These are phyloP conservation scores for Gisinianus flammeolus DNA, from an alignment of 2,888 invertebrate species.

Conservation along the genomic window DNA sequence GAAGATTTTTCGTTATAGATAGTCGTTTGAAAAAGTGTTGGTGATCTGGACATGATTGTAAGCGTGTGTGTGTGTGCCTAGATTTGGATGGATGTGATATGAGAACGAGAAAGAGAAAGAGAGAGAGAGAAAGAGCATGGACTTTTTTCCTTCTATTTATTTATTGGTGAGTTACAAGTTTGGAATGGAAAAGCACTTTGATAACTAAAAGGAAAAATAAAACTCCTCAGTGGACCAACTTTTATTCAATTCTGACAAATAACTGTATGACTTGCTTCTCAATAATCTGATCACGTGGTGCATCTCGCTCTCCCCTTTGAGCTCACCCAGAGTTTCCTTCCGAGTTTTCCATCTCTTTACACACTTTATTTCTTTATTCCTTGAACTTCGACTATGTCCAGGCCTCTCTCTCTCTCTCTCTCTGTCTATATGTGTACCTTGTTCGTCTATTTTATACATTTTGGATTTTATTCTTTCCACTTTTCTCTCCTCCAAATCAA, in stretches of 20 bases:
- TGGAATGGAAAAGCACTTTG: constrained; percentile 25
- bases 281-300: constrained; percentile 30
- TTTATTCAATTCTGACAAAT: constrained; percentile 26
- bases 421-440: neutral
- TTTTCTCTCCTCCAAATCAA: constrained; percentile 1
- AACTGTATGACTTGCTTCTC: constrained; percentile 13
- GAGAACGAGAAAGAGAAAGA: neutral
- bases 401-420: neutral
- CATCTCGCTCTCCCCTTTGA: constrained; percentile 10
- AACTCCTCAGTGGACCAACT: constrained; percentile 18
- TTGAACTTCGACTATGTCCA: no score
- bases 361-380: neutral
- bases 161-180: constrained; percentile 4
- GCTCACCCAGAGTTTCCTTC: neutral
- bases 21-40: no score
- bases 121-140: neutral
- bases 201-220: constrained; percentile 21
- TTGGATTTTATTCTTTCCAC: neutral
- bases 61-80: neutral
- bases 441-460: neutral
- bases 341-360: constrained; percentile 12
- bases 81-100: neutral
- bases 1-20: no score
- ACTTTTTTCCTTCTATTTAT: neutral
- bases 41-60: neutral